A percentile compares a stretch with the other conserved stretches of the same genome.
Evolutionary conservation across 2,888 invertebrate species (phyloP).

Genomic region (Hetaerina titia): DNA sequence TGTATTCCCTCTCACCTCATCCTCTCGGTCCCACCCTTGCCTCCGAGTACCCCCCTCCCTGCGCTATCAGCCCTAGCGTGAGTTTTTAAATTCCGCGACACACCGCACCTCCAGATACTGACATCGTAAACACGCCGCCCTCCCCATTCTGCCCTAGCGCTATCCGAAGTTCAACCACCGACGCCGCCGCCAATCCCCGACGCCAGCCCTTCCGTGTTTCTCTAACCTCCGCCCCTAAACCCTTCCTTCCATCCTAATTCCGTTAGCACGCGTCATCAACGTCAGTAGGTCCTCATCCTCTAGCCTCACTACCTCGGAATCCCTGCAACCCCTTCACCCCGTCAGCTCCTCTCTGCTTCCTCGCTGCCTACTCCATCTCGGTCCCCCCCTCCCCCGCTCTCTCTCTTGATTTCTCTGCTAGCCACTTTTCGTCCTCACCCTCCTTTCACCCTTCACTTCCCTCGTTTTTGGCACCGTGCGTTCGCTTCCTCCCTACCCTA

Average conservation of each 20-base stretch:
- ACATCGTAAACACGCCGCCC: constrained; percentile 28
- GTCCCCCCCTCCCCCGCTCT: not conserved
- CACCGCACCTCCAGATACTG: constrained; percentile 26
- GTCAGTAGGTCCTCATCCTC: constrained; percentile 32
- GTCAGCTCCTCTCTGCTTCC: not conserved
- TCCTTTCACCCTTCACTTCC: not conserved
- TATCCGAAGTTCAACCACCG: not conserved
- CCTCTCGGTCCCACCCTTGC: not conserved
- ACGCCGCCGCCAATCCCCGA: not conserved
- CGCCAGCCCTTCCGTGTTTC: not conserved
- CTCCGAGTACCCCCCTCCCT: not conserved
- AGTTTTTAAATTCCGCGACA: not conserved
- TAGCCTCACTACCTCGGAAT: not conserved
- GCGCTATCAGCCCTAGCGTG: not conserved
- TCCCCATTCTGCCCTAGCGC: not conserved
- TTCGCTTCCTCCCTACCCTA: not conserved
- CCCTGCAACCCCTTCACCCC: not conserved
- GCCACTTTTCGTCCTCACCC: not conserved
- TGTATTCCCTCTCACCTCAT: not conserved
- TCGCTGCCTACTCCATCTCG: not conserved
- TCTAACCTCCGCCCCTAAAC: not conserved
- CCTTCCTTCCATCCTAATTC: constrained; percentile 38
- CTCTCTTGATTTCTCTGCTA: not conserved
- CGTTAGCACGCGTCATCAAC: constrained; percentile 47
- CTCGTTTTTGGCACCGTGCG: not conserved